Evolutionary conservation across 2,888 invertebrate genomes (phyloP).

Genomic region (Drosophila leonis): DNA sequence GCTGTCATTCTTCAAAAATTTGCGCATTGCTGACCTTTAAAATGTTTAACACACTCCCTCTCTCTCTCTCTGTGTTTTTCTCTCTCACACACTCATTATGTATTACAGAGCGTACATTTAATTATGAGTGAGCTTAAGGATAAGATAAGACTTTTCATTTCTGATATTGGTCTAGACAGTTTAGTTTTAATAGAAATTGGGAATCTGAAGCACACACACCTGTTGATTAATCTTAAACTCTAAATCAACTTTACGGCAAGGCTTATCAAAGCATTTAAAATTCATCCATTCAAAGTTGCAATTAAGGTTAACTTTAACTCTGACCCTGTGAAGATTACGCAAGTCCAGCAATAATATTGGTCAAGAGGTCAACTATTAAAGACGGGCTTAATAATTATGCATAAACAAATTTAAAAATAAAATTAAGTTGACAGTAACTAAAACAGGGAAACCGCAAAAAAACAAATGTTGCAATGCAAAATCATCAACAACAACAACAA

Average conservation of each 20-base stretch:
- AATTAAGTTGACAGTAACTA: conserved; percentile 26
- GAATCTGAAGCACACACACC: not conserved
- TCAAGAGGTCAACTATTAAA: conserved; percentile 45
- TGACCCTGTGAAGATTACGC: conserved; percentile 19
- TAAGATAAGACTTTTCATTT: conserved; percentile 11
- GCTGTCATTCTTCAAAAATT: conserved; percentile 10
- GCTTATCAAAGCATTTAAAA: not conserved
- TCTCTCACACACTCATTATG: not conserved
- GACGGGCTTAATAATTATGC: conserved; percentile 47
- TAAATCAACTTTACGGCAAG: not conserved
- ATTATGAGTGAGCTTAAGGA: not conserved
- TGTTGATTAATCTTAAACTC: conserved; percentile 6
- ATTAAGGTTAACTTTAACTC: conserved; percentile 4
- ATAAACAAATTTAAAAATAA: conserved; percentile 33
- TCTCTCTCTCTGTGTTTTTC: conserved; percentile 3
- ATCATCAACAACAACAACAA: conserved; percentile 6
- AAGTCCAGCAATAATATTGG: conserved; percentile 46
- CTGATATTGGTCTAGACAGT: conserved; percentile 3
- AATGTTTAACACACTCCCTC: conserved; percentile 11
- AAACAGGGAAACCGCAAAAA: conserved; percentile 56
- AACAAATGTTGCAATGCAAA: conserved; percentile 49
- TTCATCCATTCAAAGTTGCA: not conserved
- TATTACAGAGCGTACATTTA: not conserved
- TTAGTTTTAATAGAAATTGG: not conserved
- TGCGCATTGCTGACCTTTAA: conserved; percentile 34